Evolutionary conservation across 2,797 vertebrate genomes (phyloP).

Genomic region (Nyctalus aviator): DNA sequence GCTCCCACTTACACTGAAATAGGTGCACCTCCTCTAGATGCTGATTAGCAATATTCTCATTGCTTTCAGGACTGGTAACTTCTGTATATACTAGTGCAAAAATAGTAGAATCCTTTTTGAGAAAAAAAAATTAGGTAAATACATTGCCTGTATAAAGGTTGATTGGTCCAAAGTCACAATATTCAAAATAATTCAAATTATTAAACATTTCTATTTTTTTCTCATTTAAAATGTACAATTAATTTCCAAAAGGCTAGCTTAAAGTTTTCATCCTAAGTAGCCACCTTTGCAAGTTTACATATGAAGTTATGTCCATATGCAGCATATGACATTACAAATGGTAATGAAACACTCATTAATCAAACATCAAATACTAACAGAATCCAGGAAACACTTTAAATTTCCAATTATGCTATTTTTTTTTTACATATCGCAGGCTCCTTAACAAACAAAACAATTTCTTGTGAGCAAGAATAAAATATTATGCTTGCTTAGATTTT

Average conservation of each 20-base stretch:
- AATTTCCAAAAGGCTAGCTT: constrained; percentile 70
- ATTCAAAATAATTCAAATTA: constrained; percentile 29
- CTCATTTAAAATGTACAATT: constrained; percentile 51
- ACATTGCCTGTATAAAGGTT: constrained; percentile 10
- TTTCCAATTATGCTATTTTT: constrained; percentile 75
- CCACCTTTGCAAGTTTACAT: constrained; percentile 57
- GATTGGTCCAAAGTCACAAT: background rate
- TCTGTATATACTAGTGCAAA: background rate
- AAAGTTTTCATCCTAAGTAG: constrained; percentile 38
- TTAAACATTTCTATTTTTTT: constrained; percentile 46
- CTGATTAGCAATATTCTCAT: background rate
- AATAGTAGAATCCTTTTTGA: background rate
- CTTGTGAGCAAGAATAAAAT: constrained; percentile 60
- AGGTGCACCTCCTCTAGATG: background rate
- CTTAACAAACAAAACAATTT: constrained; percentile 69
- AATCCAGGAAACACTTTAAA: constrained; percentile 76
- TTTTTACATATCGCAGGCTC: constrained; percentile 65
- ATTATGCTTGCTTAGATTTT: background rate
- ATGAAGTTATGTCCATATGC: constrained; percentile 64
- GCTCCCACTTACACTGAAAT: background rate
- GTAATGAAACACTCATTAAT: constrained; percentile 78
- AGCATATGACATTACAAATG: constrained; percentile 76
- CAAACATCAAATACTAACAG: constrained; percentile 71
- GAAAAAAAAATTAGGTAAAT: background rate
- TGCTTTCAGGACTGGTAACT: background rate